Percentiles rank a stretch among this genome's conserved stretches.
phyloP scores from a whole-genome alignment of 30 jellyfish, hydroid and myxozoan species.

The Hydractinia echinata region DNA sequence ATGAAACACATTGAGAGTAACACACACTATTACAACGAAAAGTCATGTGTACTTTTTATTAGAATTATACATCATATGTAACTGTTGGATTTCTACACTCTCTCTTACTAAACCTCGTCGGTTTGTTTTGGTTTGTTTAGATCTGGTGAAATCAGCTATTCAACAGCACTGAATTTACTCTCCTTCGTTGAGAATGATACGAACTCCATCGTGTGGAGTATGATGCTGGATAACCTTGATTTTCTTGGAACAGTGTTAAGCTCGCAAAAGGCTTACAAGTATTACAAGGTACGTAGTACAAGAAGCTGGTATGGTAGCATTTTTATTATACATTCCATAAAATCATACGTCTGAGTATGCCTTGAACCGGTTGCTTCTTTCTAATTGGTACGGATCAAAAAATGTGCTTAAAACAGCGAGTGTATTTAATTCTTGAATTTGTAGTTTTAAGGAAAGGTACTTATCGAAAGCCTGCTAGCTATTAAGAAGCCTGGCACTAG shows the following conservation, averaged over 20 bases:
- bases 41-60: too few species aligned
- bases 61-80: too few species aligned
- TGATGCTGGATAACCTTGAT: conserved; percentile 52
- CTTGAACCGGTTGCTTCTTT: too few species aligned
- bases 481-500: too few species aligned
- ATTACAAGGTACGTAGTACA: conserved; percentile 53
- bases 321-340: not conserved
- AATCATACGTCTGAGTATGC: not conserved
- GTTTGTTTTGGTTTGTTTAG: conserved; percentile 26
- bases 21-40: too few species aligned
- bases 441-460: too few species aligned
- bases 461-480: too few species aligned
- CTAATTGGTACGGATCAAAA: too few species aligned
- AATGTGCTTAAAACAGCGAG: too few species aligned
- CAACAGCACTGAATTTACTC: conserved; percentile 55
- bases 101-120: not conserved
- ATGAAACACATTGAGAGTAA: too few species aligned
- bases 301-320: not conserved
- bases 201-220: conserved; percentile 63
- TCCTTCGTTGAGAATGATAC: conserved; percentile 50
- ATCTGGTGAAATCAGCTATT: conserved; percentile 72
- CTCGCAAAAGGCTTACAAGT: conserved; percentile 43
- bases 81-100: not conserved
- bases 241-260: conserved; percentile 64
- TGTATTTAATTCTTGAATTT: too few species aligned